Evolutionary conservation across 2,888 invertebrate genomes (phyloP).

Genomic region (Lacanobia oleracea): DNA sequence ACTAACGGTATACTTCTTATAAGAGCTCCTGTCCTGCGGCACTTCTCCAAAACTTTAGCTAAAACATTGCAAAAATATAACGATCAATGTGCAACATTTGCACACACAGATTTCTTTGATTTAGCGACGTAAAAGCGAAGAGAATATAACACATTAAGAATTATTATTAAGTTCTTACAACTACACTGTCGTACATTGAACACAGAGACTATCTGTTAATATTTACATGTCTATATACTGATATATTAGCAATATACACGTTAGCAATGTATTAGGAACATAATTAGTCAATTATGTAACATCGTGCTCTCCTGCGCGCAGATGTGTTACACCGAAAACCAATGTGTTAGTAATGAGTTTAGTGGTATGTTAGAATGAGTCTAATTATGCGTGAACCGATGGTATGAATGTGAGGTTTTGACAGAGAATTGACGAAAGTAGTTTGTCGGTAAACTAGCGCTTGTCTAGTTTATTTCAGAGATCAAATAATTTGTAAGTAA

Average conservation of each 20-base stretch:
- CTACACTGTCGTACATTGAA: constrained; percentile 39
- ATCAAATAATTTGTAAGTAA: background rate
- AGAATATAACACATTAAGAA: constrained; percentile 37
- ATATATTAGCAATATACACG: constrained; percentile 85
- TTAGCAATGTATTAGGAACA: constrained; percentile 72
- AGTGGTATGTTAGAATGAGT: constrained; percentile 57
- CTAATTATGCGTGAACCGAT: constrained; percentile 54
- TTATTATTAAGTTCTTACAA: constrained; percentile 50
- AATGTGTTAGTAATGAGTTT: constrained; percentile 62
- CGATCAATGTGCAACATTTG: constrained; percentile 35
- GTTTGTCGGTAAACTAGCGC: background rate
- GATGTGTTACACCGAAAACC: constrained; percentile 58
- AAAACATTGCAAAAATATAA: constrained; percentile 48
- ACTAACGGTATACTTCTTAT: constrained; percentile 38
- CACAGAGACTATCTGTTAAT: constrained; percentile 64
- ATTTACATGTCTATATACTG: constrained; percentile 64
- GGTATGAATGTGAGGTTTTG: constrained; percentile 47
- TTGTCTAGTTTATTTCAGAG: background rate
- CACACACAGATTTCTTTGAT: constrained; percentile 26
- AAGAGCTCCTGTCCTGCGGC: constrained; percentile 15
- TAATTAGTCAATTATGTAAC: constrained; percentile 47
- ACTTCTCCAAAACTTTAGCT: constrained; percentile 34
- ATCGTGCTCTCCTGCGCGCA: constrained; percentile 54
- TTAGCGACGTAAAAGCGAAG: constrained; percentile 45
- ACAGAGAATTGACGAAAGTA: constrained; percentile 35